Evolutionary conservation across 2,113 vertebrate genomes (phyloP), one percentile per base, ranked within the genome.

Genomic region (Phrynosoma blainvillii): DNA sequence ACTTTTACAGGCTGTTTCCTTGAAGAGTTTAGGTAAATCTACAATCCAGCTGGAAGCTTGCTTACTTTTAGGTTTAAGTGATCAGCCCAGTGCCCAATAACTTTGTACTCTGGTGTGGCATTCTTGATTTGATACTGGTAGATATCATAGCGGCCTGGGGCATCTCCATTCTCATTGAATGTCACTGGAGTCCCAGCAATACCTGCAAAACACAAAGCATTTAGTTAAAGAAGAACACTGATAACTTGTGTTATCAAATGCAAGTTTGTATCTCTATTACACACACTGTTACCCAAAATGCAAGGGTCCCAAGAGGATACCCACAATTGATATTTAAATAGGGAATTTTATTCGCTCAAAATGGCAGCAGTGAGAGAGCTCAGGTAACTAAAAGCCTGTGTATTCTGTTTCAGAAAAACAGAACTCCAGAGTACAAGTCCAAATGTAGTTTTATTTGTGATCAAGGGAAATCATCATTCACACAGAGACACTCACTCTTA

Each of bases 81-180:
- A 92, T 99, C 98, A 0, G 97, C 98, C 98, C 98, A 99, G 68
- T 98, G 96, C 79, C 98, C 98, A 0, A 99, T 98, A 94, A 98
- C 98, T 95, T 97, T 98, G 96, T 99, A 99, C 90, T 98, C 98
- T 0, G 97, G 96, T 0, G 96, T 98, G 90, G 96, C 96, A 16
- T 98, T 98, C 87, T 95, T 96, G 74, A 98, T 96, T 95, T 99
- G 98, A 95, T 99, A 99, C 93, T 99, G 98, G 95, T 98, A 99
- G 96, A 99, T 98, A 94, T 99, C 98, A 0, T 99, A 99, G 66
- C 98, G 98, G 14, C 98, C 98, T 0, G 98, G 98, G 0, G 98
- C 98, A 0, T 99, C 98, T 79, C 98, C 98, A 0, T 99, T 99
- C 95, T 98, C 97, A 0, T 99, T 99, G 95, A 99, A 99, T 0